phyloP scores from a whole-genome alignment of 2,888 invertebrate species.

The Stenichneumon culpator region DNA sequence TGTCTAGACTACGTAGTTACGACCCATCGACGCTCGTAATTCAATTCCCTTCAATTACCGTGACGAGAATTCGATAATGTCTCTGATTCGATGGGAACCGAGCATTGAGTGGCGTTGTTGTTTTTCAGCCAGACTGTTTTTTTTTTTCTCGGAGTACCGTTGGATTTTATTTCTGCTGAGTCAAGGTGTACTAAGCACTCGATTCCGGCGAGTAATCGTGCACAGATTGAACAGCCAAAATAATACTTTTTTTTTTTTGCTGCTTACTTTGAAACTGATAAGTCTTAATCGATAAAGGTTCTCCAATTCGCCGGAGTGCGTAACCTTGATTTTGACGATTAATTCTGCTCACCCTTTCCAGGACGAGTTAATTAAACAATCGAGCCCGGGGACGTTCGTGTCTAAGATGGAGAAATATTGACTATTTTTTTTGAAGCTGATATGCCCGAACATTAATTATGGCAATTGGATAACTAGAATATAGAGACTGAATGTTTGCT shows the following conservation, averaged over 20 bases:
- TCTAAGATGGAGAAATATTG: not conserved
- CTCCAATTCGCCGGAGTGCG: not conserved
- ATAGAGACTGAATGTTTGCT: too few species aligned
- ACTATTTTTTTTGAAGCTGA: not conserved
- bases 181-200: not conserved
- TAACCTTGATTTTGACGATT: not conserved
- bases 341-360: not conserved
- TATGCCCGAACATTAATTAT: too few species aligned
- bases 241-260: not conserved
- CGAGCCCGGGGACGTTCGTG: not conserved
- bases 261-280: not conserved
- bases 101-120: not conserved
- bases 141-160: not conserved
- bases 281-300: not conserved
- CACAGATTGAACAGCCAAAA: not conserved
- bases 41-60: conserved; percentile 26
- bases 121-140: not conserved
- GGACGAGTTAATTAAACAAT: not conserved
- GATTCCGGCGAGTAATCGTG: not conserved
- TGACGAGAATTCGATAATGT: conserved; percentile 3
- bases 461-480: too few species aligned
- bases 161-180: not conserved
- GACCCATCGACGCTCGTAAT: not conserved
- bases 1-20: conserved; percentile 6
- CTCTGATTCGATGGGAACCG: not conserved